Base-by-base conservation (phyloP, 2,888 invertebrate species). In the Ceriagrion tenellum region DNA sequence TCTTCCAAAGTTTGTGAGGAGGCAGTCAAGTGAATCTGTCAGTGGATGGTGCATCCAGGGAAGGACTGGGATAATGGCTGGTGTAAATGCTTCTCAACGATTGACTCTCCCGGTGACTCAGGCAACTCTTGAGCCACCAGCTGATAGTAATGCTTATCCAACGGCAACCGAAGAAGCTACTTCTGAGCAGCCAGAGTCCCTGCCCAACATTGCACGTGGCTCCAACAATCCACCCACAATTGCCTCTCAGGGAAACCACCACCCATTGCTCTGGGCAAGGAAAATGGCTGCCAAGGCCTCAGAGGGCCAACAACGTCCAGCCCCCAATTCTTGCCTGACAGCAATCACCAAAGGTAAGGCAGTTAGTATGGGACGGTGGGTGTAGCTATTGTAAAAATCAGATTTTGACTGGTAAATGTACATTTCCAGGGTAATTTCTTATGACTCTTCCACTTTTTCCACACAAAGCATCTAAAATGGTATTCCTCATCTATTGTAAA, bases 11-110 rank as follows among this genome's bases (percentile, higher is more conserved):
- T 47, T 93, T 23, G 47, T 69, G 63, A 30, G 93, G 69, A 40
- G 95, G 90, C 81, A 96, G 95, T 95, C 93, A 69, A 93, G 63
- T 47, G 93, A 93, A 47, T 55, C 93, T 74, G 59, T 93, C 55
- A 47, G 47, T 55, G 13, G 47, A 26, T 93, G 93, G 93, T 93
- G 47, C 35, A 69, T 40, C 12, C 59, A 63, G 6, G 93, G 93
- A 23, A 93, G 93, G 35, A 69, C 63, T 23, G 40, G 59, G 16
- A 40, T 69, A 13, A 74, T 63, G 16, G 4, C 81, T 59, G 55
- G 47, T 55, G 69, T 69, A 23, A 69, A 47, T 26, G 47, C 93
- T 0, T 40, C 20, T 47, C 93, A 93, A 74, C 69, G 93, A 69
- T 47, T 40, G 2, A 63, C 93, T 35, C 69, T 93, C 8, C 40